Evolutionary conservation across 2,113 vertebrate species (phyloP).

Genomic region (Myotis brandtii): DNA sequence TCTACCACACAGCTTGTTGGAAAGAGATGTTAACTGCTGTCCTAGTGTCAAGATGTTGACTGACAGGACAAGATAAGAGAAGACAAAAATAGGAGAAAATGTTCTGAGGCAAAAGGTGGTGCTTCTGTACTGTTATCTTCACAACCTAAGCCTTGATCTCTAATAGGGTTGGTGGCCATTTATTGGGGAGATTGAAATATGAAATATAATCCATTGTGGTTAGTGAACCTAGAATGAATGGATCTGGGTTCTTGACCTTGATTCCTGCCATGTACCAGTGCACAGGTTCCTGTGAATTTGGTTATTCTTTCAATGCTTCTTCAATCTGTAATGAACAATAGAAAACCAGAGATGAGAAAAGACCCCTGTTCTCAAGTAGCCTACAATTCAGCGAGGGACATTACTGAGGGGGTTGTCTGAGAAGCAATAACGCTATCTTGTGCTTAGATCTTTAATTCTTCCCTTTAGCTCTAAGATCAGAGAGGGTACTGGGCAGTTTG

Average conservation of each 20-base stretch:
- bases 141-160: background rate
- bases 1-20: background rate
- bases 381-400: background rate
- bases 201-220: background rate
- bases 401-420: background rate
- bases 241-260: background rate
- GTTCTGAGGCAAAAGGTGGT: constrained; percentile 37
- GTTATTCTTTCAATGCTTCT: background rate
- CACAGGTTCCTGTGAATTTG: background rate
- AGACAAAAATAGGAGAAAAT: constrained; percentile 2
- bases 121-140: background rate
- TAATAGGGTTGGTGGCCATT: background rate
- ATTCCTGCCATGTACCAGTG: background rate
- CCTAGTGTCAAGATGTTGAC: constrained; percentile 29
- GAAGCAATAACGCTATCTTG: background rate
- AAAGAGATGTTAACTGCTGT: constrained; percentile 22
- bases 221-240: background rate
- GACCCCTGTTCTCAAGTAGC: background rate
- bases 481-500: background rate
- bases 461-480: background rate
- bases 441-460: background rate
- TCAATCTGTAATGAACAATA: background rate
- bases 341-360: constrained; percentile 8
- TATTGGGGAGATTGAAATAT: background rate
- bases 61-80: constrained; percentile 42